Base-by-base conservation (phyloP, 2,888 invertebrate genomes). In the Drosophila helvetica region DNA sequence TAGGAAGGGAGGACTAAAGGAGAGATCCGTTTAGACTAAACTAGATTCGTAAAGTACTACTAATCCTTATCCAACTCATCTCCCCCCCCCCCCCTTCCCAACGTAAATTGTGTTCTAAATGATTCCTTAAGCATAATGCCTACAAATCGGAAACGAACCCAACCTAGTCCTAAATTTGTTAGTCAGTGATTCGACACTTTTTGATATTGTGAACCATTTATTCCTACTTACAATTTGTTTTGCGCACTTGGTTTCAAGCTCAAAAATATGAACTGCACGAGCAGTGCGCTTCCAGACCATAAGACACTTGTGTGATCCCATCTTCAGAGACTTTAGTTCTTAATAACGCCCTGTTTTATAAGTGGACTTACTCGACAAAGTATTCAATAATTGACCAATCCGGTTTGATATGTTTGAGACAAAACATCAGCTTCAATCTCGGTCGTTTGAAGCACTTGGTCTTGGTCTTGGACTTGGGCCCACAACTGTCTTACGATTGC, bases 161-260 rank as follows among this genome's bases (percentile, higher is more conserved):
- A 58, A 57, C 63, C 63, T 88, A 82, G 86, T 73, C 68, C 73
- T 64, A 64, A 73, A 78, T 81, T 79, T 80, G 60, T 27, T 27
- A 27, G 27, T 27, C 27, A 27, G 27, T 69, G 62, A 58, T 67
- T 69, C 38, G 56, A 67, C 70, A 67, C 63, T 68, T 69, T 66
- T 75, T 70, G 60, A 80, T 63, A 56, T 75, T 62, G 54, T 57
- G 42, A 76, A 74, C 58, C 80, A 86, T 86, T 84, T 78, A 86
- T 86, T 84, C 88, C 88, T 80, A 80, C 59, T 78, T 74, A 83
- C 83, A 80, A 79, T 73, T 77, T 84, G 86, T 83, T 86, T 86
- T 76, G 77, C 73, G 80, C 74, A 82, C 87, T 74, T 75, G 67
- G 60, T 71, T 76, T 77, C 67, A 53, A 62, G 65, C 55, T 54